Conservation (phyloP, 2,888 invertebrate genomes). For the Ectemnius continuus region DNA sequence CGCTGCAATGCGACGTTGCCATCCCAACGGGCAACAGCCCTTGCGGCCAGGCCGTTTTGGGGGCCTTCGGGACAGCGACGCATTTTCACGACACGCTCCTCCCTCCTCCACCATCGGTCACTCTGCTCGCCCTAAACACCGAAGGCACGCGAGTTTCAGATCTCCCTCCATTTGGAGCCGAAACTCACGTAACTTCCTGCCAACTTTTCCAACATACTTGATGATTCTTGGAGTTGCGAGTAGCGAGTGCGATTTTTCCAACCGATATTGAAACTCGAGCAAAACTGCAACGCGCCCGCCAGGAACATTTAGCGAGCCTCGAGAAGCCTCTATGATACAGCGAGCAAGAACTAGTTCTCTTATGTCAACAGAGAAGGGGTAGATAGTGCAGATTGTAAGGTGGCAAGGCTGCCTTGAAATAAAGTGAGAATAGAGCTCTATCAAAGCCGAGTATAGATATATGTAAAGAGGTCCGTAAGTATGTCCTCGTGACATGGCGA, state of each 20-base stretch:
- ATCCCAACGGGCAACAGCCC: slow-evolving; percentile 78
- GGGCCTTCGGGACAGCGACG: slow-evolving; percentile 31
- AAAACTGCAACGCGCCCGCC: too few species aligned
- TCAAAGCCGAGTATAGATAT: too few species aligned
- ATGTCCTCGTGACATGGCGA: too few species aligned
- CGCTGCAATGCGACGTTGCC: slow-evolving; percentile 79
- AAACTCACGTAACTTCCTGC: slow-evolving; percentile 19
- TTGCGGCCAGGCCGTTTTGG: slow-evolving; percentile 58
- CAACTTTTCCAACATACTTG: not conserved
- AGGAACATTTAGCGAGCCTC: too few species aligned
- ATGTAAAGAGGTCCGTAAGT: too few species aligned
- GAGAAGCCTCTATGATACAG: too few species aligned
- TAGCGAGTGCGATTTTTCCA: not conserved
- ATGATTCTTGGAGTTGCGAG: not conserved
- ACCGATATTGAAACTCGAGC: too few species aligned
- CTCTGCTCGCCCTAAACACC: slow-evolving; percentile 42
- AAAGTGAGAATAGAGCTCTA: too few species aligned
- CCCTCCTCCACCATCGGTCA: slow-evolving; percentile 39
- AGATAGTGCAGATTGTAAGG: too few species aligned
- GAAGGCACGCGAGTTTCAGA: slow-evolving; percentile 48
- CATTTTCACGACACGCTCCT: slow-evolving; percentile 60
- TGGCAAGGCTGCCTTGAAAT: too few species aligned
- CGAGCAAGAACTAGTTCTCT: too few species aligned
- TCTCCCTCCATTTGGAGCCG: slow-evolving; percentile 13
- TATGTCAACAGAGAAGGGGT: too few species aligned